Base-by-base conservation (phyloP, 2,113 vertebrate genomes). In the Saccopteryx leptura region DNA sequence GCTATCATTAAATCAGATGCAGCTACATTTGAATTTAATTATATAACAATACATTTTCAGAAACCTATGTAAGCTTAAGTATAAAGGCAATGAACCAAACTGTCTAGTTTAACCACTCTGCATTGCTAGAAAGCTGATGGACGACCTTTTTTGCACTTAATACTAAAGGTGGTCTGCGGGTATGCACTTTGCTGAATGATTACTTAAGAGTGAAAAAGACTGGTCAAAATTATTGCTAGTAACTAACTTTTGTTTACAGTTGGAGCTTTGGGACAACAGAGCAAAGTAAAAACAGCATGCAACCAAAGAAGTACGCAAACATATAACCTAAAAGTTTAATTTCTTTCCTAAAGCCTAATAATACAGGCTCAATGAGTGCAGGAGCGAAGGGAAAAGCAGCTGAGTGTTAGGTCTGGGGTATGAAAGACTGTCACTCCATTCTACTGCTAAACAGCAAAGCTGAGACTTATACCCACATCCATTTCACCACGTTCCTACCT, bases 11-110 rank as follows among this genome's bases (percentile, higher is more conserved):
- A 79, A 65, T 74, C 18, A 83, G n/a, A 76, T 69, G 12, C 5
- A 46, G 24, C 24, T 93, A 89, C n/a, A 66, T 83, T 63, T 96
- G 18, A 84, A 76, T 82, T 95, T 94, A 80, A 84, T 33, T 81
- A 81, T 54, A 69, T 21, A 92, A 89, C 18, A 28, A 9, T 75
- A 79, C 39, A 56, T 46, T 66, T 90, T 80, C 88, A 26, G 31
- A 58, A 74, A 95, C 12, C 79, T 0, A 63, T 61, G 31, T 23
- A 79, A 78, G 7, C 39, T 26, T 69, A 91, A 80, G 54, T 80
- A 7, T 80, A 94, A 82, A 79, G 58, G 58, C 84, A 94, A 60
- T 69, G 71, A 83, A 82, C 24, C 68, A 95, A 84, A 66, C 23
- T 0, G 1, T 48, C 9, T 48, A 72, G 31, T 68, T 88, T 39